Evolutionary conservation across 2,797 vertebrate species (phyloP).

Genomic region (Melopsittacus undulatus): DNA sequence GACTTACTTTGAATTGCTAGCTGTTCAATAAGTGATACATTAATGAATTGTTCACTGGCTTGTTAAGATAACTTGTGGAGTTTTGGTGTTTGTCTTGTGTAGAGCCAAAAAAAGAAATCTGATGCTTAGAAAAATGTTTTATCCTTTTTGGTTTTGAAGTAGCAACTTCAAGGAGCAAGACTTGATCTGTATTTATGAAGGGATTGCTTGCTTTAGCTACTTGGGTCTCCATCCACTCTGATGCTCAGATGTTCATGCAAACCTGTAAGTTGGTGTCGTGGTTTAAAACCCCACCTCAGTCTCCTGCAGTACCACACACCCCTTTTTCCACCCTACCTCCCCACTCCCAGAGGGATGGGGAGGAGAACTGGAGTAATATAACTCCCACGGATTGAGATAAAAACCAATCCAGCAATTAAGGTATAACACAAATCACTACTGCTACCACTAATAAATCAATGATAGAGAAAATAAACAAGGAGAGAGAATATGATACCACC

Average conservation of each 20-base stretch:
- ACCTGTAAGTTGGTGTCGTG: neutral
- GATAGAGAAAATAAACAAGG: too few species aligned
- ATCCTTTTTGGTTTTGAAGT: neutral
- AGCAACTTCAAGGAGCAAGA: neutral
- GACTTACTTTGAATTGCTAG: neutral
- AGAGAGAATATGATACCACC: too few species aligned
- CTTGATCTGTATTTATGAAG: neutral
- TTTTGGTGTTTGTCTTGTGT: neutral
- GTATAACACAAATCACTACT: too few species aligned
- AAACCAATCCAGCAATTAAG: too few species aligned
- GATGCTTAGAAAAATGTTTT: neutral
- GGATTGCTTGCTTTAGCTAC: neutral
- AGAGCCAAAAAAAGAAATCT: neutral
- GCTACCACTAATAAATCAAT: too few species aligned
- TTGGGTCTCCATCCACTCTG: neutral
- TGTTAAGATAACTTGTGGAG: neutral
- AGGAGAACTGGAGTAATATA: too few species aligned
- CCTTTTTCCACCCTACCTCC: too few species aligned
- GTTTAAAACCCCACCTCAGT: too few species aligned
- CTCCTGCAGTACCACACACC: too few species aligned
- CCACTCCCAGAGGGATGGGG: too few species aligned
- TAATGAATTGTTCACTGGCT: neutral
- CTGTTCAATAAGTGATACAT: neutral
- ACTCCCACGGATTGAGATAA: too few species aligned
- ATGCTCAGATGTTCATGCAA: neutral